Percentiles rank a stretch among this genome's conserved stretches.
Evolutionary conservation across 2,113 vertebrate genomes (phyloP).

Genomic region (Aptenodytes patagonicus): DNA sequence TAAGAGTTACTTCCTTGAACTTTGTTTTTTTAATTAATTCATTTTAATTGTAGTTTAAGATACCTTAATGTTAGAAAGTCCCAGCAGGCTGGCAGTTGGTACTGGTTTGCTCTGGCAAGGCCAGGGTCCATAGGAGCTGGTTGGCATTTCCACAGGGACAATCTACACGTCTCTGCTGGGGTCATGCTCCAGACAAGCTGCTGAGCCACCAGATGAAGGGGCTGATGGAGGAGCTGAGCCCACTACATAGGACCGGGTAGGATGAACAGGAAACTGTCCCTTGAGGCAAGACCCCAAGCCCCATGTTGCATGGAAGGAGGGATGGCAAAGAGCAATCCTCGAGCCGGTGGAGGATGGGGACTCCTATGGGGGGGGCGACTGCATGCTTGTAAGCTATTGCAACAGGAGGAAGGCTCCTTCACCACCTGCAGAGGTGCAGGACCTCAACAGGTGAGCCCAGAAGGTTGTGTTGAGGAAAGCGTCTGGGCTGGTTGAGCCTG

Average conservation of each 20-base stretch:
- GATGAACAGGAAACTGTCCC: neutral
- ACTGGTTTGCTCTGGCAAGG: neutral
- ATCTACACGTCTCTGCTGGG: neutral
- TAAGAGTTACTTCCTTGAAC: neutral
- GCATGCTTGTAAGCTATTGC: neutral
- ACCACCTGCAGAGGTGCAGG: neutral
- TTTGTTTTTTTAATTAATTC: neutral
- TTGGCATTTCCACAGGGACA: neutral
- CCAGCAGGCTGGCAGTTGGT: neutral
- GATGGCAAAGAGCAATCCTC: neutral
- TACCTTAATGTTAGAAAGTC: neutral
- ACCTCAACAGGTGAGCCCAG: neutral
- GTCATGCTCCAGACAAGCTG: neutral
- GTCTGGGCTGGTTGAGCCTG: neutral
- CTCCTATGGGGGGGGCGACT: accelerated
- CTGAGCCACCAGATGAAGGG: neutral
- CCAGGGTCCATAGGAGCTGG: neutral
- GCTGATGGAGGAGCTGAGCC: neutral
- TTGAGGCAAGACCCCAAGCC: neutral
- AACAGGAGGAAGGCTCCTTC: neutral
- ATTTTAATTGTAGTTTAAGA: neutral
- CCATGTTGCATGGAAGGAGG: neutral
- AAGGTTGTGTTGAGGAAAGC: neutral
- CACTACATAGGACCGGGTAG: neutral
- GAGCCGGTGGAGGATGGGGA: neutral